These are phyloP conservation scores for Carcharodon carcharias DNA, from an alignment of 2,797 vertebrate species.

Conservation along the genomic window DNA sequence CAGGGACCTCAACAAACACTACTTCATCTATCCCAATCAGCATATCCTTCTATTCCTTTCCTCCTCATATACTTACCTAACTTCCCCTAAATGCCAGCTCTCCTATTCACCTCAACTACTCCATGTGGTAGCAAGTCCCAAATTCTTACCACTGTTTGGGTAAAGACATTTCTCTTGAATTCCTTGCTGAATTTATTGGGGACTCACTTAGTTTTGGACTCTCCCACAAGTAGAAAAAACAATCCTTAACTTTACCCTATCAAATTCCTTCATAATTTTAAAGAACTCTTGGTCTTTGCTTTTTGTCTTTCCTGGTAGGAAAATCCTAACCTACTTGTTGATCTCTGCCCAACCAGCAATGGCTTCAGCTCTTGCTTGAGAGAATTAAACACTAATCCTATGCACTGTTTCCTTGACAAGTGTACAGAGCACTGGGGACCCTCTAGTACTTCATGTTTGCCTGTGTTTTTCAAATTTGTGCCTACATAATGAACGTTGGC, in stretches of 20 bases:
- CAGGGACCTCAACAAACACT: neutral
- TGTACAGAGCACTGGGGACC: no score
- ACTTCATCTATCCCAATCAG: neutral
- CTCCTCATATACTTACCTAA: neutral
- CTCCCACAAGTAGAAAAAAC: neutral
- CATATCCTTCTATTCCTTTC: neutral
- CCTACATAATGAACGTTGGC: neutral
- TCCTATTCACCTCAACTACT: no score
- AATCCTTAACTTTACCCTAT: neutral
- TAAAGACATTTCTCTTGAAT: neutral
- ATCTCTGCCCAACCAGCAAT: neutral
- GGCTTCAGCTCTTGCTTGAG: neutral
- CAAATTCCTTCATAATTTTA: neutral
- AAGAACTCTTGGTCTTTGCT: neutral
- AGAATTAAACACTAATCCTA: neutral
- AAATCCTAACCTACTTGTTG: neutral
- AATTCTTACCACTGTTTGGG: neutral
- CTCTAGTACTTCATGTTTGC: neutral
- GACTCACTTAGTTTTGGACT: neutral
- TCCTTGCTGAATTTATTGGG: neutral
- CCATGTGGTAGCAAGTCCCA: neutral
- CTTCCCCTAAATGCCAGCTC: neutral
- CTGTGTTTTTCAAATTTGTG: neutral
- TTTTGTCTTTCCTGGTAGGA: no score
- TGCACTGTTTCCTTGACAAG: no score